Conservation (phyloP, 1,140 invertebrate species). For the Drosophila parvula region DNA sequence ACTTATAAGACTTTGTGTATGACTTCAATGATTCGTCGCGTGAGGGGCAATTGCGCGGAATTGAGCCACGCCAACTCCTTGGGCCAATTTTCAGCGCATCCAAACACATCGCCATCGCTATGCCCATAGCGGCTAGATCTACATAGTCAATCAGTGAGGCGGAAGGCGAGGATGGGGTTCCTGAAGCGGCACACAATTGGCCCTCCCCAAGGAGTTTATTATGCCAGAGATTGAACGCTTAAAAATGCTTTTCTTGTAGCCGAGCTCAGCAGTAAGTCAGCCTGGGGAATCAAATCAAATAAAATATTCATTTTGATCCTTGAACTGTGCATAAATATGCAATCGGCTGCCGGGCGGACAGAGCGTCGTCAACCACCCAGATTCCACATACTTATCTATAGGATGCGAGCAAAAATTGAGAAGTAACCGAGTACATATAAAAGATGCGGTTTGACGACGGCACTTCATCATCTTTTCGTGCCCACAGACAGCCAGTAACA, state of each 20-base stretch:
- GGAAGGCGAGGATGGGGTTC: slow-evolving; percentile 5
- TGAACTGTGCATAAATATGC: slow-evolving; percentile 81
- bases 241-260: slow-evolving; percentile 76
- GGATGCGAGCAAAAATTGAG: slow-evolving; percentile 38
- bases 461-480: slow-evolving; percentile 58
- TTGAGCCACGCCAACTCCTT: not conserved
- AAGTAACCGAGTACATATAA: slow-evolving; percentile 14
- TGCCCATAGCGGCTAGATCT: slow-evolving; percentile 18
- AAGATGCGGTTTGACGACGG: slow-evolving; percentile 64
- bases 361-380: slow-evolving; percentile 25
- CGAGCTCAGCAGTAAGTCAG: slow-evolving; percentile 42
- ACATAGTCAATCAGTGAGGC: slow-evolving; percentile 38
- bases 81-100: slow-evolving; percentile 13
- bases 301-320: slow-evolving; percentile 82
- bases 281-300: slow-evolving; percentile 72
- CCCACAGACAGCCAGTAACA: slow-evolving; percentile 8
- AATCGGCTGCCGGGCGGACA: slow-evolving; percentile 15
- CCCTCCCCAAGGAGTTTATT: slow-evolving; percentile 72
- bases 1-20: not conserved
- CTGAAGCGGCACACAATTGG: slow-evolving; percentile 62
- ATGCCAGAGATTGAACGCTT: slow-evolving; percentile 65
- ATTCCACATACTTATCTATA: slow-evolving; percentile 37
- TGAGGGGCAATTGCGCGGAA: not conserved
- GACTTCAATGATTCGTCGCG: not conserved
- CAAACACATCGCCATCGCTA: slow-evolving; percentile 2